Evolutionary conservation across 2,888 invertebrate species (phyloP).

Genomic region (Neoascia interrupta): DNA sequence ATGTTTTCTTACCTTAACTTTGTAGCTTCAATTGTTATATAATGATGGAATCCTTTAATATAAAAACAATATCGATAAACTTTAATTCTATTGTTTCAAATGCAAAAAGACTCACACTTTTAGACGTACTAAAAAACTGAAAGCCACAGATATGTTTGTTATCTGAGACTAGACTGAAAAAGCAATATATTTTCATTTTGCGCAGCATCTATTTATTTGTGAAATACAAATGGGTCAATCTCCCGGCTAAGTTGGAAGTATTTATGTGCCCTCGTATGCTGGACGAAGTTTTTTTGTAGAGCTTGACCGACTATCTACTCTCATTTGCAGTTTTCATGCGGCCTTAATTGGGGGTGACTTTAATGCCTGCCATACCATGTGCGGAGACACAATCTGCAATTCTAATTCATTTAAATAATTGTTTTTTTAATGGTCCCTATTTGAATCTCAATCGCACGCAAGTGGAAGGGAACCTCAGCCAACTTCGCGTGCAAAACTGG

Average conservation of each 20-base stretch:
- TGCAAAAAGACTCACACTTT: slow-evolving; percentile 1
- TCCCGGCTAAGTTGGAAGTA: slow-evolving; percentile 3
- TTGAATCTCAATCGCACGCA: too few relatives aligned
- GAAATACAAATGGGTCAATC: background rate
- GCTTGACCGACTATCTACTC: background rate
- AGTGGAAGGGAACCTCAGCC: too few relatives aligned
- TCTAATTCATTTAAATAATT: too few relatives aligned
- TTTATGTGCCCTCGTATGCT: slow-evolving; percentile 3
- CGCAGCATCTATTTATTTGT: background rate
- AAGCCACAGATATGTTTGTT: background rate
- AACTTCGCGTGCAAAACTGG: too few relatives aligned
- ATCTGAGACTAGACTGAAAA: slow-evolving; percentile 2
- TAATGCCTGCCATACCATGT: too few relatives aligned
- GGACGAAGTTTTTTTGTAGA: background rate
- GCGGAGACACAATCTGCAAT: too few relatives aligned
- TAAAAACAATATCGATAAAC: too few relatives aligned
- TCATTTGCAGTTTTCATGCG: background rate
- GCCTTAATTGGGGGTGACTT: too few relatives aligned
- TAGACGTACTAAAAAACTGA: background rate
- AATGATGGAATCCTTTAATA: background rate
- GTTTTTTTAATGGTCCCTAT: background rate
- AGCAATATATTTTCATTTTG: slow-evolving; percentile 8
- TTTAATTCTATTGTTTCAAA: too few relatives aligned
- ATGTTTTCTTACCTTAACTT: slow-evolving; percentile 17
- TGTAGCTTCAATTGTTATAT: slow-evolving; percentile 1